phyloP scores from a whole-genome alignment of 2,113 vertebrate genomes.

The Python bivittatus region DNA sequence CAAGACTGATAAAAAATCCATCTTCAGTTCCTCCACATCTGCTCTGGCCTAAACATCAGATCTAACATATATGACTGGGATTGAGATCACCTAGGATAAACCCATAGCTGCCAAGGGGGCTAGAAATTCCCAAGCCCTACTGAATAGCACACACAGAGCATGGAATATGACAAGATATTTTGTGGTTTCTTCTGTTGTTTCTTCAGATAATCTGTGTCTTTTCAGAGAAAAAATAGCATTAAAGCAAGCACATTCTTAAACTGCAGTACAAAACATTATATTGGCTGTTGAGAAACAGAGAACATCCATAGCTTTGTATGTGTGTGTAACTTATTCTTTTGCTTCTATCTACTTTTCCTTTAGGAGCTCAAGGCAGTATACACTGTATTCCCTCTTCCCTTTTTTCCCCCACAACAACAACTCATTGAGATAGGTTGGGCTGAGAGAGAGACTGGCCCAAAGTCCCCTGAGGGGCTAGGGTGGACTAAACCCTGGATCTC shows the following conservation, averaged over 20 bases:
- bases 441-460: not conserved
- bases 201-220: not conserved
- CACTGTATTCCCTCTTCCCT: not conserved
- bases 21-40: not conserved
- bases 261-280: not conserved
- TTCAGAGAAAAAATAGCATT: not conserved
- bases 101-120: not conserved
- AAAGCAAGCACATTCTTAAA: not conserved
- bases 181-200: not conserved
- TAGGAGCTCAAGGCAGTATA: not conserved
- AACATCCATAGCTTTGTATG: not conserved
- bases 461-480: not conserved
- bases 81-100: not conserved
- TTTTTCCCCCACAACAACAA: not conserved
- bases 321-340: not conserved
- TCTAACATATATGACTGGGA: not conserved
- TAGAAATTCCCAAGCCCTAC: not conserved
- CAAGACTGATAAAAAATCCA: not conserved
- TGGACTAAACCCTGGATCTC: not conserved
- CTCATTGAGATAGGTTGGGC: not conserved
- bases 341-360: not conserved
- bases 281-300: not conserved
- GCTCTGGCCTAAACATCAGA: not conserved
- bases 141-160: not conserved
- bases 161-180: not conserved